Base-by-base conservation (phyloP, 2,113 vertebrate genomes). In the Paramisgurnus dabryanus region DNA sequence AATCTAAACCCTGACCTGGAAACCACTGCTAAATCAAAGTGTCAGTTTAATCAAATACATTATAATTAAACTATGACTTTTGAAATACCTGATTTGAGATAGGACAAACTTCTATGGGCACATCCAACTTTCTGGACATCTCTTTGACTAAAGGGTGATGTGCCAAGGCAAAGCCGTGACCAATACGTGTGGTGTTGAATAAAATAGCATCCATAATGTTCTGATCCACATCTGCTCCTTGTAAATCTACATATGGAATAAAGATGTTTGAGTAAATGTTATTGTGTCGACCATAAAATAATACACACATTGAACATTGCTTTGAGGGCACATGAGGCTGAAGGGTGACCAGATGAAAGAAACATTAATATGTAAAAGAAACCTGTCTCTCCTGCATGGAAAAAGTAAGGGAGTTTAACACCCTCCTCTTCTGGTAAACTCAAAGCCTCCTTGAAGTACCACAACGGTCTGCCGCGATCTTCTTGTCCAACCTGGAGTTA, bases 341-440 rank as follows among this genome's bases (percentile, higher is more conserved):
- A 73, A 73, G 58, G 72, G 3, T 22, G 15, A 18, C 7, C 11
- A 55, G 61, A 77, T 77, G 27, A 34, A 60, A 73, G 63, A 43
- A 5, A 17, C 27, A 34, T 34, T 8, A 18, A 49, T 45, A 41
- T 61, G 66, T 43, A 11, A 39, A 9, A 11, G 92, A 94, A 89
- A 98, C 96, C 85, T 0, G 96, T 98, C 85, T 98, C 96, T 65
- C 96, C 96, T 41, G 96, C 96, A 0, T 98, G 96, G 85, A 98
- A 97, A 77, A 95, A 98, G 88, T 91, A 98, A 0, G 95, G 94
- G 79, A 98, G 90, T 0, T 85, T 49, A 57, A 93, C 12, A 0
- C 94, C 92, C 60, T 13, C 80, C 15, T 91, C 83, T 65, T 69
- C 84, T 0, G 96, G 95, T 55, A 95, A 80, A 9, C 84, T 92